phyloP scores from a whole-genome alignment of 2,888 invertebrate species.

The Hermaeophaga mercurialis region DNA sequence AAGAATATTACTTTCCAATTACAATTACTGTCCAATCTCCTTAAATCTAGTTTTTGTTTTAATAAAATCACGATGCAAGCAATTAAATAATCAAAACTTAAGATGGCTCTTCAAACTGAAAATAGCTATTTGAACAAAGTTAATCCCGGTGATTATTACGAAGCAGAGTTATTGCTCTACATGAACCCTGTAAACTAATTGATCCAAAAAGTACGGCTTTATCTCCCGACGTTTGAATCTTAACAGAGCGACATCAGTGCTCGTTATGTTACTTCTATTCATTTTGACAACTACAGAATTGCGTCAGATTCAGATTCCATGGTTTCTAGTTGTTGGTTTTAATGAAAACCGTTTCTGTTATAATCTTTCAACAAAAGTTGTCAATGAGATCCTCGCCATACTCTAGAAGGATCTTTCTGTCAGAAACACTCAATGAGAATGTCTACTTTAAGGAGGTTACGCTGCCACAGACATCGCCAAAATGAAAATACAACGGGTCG shows the following conservation, averaged over 20 bases:
- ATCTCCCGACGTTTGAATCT: not conserved
- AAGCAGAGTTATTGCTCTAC: no score
- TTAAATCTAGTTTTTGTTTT: no score
- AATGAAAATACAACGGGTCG: no score
- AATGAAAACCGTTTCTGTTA: conserved; percentile 24
- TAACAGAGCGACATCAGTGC: not conserved
- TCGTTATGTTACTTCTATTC: conserved; percentile 8
- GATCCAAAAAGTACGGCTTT: not conserved
- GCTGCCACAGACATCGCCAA: not conserved
- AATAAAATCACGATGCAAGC: no score
- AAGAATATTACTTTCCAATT: no score
- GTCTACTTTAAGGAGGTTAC: not conserved
- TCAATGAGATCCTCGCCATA: conserved; percentile 16
- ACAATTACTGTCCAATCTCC: no score
- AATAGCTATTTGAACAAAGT: no score
- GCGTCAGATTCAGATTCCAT: conserved; percentile 4
- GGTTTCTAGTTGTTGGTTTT: conserved; percentile 3
- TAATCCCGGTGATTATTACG: no score
- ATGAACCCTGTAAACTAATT: not conserved
- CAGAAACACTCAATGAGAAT: conserved; percentile 9
- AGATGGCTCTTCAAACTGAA: no score
- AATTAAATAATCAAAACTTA: no score
- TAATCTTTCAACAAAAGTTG: conserved; percentile 26
- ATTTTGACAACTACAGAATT: conserved; percentile 6
- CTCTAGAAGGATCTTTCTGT: conserved; percentile 15